Conservation (phyloP, 2,113 vertebrate species). For the Penelope pileata region DNA sequence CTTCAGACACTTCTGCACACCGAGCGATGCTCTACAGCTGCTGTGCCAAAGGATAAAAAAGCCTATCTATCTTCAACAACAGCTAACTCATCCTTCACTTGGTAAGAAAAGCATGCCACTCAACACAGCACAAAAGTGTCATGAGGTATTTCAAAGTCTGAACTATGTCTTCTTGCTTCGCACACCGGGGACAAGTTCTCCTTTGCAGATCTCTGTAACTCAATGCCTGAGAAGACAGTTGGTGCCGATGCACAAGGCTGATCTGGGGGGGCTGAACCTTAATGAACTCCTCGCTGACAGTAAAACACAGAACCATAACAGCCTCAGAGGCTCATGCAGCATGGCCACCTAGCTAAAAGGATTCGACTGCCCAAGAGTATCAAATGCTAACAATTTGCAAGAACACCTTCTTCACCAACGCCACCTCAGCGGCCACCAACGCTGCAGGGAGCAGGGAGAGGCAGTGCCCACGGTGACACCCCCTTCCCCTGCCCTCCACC, state of each 20-base stretch:
- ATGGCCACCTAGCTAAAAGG: neutral
- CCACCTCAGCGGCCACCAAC: rapidly evolving
- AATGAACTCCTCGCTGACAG: neutral
- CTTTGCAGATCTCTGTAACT: neutral
- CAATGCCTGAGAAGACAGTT: neutral
- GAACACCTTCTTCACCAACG: neutral
- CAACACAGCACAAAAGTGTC: rapidly evolving
- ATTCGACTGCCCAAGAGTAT: no score
- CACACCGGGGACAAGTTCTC: no score
- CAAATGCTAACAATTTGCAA: neutral
- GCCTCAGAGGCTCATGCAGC: neutral
- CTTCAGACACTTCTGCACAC: neutral
- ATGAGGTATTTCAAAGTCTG: constrained; percentile 36
- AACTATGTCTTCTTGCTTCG: constrained; percentile 16
- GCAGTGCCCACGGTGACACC: neutral
- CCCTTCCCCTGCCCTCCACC: neutral
- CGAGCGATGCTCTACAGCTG: rapidly evolving
- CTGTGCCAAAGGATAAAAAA: neutral
- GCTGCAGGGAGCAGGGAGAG: neutral
- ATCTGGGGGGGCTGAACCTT: neutral
- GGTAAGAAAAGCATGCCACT: rapidly evolving
- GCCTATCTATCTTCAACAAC: neutral
- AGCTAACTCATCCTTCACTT: neutral
- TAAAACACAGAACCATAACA: neutral
- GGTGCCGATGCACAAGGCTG: neutral